These are phyloP conservation scores for Eucriotettix oculatus DNA, from an alignment of 2,888 invertebrate genomes.

Conservation along the genomic window DNA sequence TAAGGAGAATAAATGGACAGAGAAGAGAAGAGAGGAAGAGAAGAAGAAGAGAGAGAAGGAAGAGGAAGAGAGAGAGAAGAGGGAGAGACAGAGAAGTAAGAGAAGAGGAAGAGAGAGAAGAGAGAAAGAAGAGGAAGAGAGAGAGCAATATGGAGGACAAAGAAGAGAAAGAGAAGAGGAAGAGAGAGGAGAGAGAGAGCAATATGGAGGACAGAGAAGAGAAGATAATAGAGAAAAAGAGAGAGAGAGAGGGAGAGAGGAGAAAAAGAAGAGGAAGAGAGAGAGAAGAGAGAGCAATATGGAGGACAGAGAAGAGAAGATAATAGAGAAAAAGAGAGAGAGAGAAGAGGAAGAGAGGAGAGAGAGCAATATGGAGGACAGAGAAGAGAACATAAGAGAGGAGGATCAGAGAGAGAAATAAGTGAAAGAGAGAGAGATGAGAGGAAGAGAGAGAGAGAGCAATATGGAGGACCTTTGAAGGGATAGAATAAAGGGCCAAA, in stretches of 20 bases:
- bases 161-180: background rate
- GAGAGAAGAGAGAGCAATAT: background rate
- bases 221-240: too few relatives aligned
- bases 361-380: too few relatives aligned
- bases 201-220: too few relatives aligned
- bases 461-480: background rate
- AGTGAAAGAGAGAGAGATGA: background rate
- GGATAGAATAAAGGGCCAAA: background rate
- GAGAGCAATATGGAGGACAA: too few relatives aligned
- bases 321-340: background rate
- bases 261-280: background rate
- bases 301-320: background rate
- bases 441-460: background rate
- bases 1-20: background rate
- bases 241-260: background rate
- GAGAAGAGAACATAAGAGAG: background rate
- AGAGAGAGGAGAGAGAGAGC: too few relatives aligned
- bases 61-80: background rate
- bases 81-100: background rate
- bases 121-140: rapidly evolving
- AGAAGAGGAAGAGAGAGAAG: background rate
- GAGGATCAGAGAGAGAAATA: background rate
- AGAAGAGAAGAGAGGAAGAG: background rate
- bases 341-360: background rate
- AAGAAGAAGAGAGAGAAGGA: background rate